Conservation (phyloP, 2,797 vertebrate species). For the Silurus aristotelis region DNA sequence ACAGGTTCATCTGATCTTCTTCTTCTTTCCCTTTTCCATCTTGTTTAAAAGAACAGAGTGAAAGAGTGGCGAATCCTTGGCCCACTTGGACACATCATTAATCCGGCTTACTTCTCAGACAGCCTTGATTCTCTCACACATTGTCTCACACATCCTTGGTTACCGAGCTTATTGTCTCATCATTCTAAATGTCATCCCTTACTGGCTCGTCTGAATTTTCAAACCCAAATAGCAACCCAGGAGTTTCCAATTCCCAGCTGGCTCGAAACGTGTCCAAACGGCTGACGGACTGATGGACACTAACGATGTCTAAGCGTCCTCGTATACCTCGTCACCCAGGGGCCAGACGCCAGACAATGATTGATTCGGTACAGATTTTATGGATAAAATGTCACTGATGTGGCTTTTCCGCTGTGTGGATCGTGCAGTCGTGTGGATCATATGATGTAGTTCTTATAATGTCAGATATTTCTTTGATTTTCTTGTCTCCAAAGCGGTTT, state of each 20-base stretch:
- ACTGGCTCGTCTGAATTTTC: not conserved
- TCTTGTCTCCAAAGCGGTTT: not conserved
- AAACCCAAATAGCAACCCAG: constrained; percentile 57
- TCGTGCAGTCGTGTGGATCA: not conserved
- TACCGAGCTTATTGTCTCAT: constrained; percentile 70
- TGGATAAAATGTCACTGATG: constrained; percentile 13
- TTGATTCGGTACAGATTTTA: constrained; percentile 36
- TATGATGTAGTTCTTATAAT: not conserved
- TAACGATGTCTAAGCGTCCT: constrained; percentile 16
- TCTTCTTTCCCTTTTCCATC: not conserved
- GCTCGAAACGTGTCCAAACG: not conserved
- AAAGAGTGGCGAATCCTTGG: not conserved
- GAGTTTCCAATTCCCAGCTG: not conserved
- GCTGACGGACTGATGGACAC: constrained; percentile 18
- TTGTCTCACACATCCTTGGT: constrained; percentile 71
- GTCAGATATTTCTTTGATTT: not conserved
- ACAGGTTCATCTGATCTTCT: not conserved
- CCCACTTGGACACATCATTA: constrained; percentile 64
- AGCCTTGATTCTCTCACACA: constrained; percentile 77
- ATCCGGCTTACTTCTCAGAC: constrained; percentile 77
- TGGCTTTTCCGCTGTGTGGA: constrained; percentile 15
- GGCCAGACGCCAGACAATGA: constrained; percentile 12
- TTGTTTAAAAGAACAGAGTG: not conserved
- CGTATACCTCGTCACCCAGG: not conserved
- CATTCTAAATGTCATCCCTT: constrained; percentile 71